Evolutionary conservation across 1,140 invertebrate genomes (phyloP), one percentile per base, ranked within the genome.

Genomic region (Nasonia vitripennis): DNA sequence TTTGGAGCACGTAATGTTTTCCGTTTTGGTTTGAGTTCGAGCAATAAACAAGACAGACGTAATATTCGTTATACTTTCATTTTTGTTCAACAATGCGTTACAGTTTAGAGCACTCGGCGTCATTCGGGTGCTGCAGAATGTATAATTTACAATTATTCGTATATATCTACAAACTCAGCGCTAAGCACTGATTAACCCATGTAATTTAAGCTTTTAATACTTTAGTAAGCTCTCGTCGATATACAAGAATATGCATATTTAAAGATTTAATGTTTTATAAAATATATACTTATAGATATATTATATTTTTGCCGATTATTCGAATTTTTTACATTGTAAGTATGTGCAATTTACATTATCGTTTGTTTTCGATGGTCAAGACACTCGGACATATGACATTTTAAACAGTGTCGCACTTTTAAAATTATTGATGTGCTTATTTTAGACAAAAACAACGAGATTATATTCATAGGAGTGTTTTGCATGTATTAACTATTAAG

Each of bases 121-220:
- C 48, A 10, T 7, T 45, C 14, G 12, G 12, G 3, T 14, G 48
- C 48, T 51, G 12, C 12, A 51, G 14, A 14, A 17, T 51, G 11
- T 17, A 51, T 51, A 51, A 70, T 70, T 70, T 31, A 23, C n/a
- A 70, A 74, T 34, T 14, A 12, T 41, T 74, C 41, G 14, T 20
- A 74, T 10, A 74, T 34, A 34, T 74, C 10, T 74, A 74, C 73
- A 74, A 74, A 14, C 34, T 41, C 14, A 75, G 74, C 20, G 37
- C 37, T n/a, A 45, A 2, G 37, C 27, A 20, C 37, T 45, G 41
- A 34, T 4, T 0, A 31, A 37, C 34, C 7, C 6, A 9, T 34
- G 27, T 73, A 73, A 37, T 20, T 73, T 73, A 73, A 73, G 7
- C 70, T 73, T 73, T 73, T 73, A 73, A 73, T 73, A 73, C 70